Conservation (phyloP, 2,113 vertebrate species). For the Phoenicopterus ruber region DNA sequence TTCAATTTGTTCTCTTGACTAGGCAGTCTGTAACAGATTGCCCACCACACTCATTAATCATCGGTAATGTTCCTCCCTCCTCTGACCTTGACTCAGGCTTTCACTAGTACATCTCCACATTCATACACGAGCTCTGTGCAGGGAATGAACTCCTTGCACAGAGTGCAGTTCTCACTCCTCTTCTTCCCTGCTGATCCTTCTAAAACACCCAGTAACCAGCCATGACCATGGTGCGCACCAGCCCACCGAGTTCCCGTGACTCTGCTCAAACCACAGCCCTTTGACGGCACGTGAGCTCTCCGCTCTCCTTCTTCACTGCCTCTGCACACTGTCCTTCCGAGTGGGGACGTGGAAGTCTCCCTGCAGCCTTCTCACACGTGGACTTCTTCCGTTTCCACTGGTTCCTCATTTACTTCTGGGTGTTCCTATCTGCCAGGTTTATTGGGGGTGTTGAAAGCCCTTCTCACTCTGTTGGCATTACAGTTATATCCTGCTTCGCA, state of each 20-base stretch:
- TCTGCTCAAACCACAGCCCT: background rate
- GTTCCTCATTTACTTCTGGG: background rate
- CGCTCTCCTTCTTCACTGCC: background rate
- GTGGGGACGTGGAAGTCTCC: fast-evolving
- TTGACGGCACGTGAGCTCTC: background rate
- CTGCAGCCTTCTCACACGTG: background rate
- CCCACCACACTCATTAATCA: background rate
- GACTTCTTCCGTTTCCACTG: background rate
- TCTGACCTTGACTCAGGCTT: background rate
- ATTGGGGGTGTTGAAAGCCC: background rate
- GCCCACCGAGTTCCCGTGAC: background rate
- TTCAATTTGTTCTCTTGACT: background rate
- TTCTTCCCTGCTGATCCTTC: background rate
- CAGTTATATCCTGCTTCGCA: background rate
- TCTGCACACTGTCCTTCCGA: background rate
- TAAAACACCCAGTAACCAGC: background rate
- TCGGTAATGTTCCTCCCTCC: background rate
- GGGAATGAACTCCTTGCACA: background rate
- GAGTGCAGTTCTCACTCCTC: background rate
- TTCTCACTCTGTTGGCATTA: background rate
- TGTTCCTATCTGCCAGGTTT: background rate
- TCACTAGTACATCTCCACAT: background rate
- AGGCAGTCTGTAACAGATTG: background rate
- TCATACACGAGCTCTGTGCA: background rate
- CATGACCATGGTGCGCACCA: background rate